Percentiles rank a stretch among this genome's conserved stretches.
Evolutionary conservation across 2,113 vertebrate genomes (phyloP).

Genomic region (Onychorhynchus coronatus): DNA sequence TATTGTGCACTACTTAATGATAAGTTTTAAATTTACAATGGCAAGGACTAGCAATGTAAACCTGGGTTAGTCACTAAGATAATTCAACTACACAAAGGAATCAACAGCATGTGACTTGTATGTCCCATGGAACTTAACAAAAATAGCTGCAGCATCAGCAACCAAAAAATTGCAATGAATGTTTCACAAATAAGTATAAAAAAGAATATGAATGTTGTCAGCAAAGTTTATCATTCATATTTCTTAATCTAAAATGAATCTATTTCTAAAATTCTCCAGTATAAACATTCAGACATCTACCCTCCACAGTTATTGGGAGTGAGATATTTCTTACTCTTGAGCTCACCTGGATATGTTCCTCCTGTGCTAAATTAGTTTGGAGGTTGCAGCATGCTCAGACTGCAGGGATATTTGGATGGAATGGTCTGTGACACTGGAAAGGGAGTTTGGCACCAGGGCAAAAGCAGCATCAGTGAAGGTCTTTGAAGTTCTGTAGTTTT

Average conservation of each 20-base stretch:
- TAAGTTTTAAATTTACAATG: not conserved
- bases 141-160: not conserved
- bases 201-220: not conserved
- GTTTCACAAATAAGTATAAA: not conserved
- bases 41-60: not conserved
- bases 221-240: not conserved
- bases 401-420: not conserved
- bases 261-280: not conserved
- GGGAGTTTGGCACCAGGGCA: not conserved
- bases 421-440: not conserved
- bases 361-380: not conserved
- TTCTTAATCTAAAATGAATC: not conserved
- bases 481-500: not conserved
- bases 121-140: not conserved
- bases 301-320: not conserved
- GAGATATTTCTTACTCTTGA: not conserved
- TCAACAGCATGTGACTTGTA: accelerated
- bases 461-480: not conserved
- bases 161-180: not conserved
- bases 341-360: not conserved
- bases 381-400: not conserved
- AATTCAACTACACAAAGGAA: not conserved
- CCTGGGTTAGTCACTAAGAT: not conserved
- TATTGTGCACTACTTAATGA: not conserved
- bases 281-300: not conserved